Base-by-base conservation (phyloP, 1,140 invertebrate species). In the Cephus cinctus region DNA sequence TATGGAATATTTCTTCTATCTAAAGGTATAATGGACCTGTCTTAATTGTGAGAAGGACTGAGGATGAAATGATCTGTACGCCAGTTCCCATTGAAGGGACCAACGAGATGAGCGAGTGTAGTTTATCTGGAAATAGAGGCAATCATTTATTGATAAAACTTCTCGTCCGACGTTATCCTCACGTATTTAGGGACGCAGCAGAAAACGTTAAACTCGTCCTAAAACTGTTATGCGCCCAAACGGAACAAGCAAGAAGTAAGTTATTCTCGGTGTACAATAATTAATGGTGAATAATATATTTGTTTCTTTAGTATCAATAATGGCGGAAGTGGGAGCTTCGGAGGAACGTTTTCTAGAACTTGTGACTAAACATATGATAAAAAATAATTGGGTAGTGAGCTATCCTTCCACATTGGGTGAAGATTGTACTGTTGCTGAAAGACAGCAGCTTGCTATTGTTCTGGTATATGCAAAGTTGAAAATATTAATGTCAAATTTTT, bases 31-130 rank as follows among this genome's bases (percentile, higher is more conserved):
- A 81, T 30, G 95, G 96, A 2, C 90, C 91, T 8, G 73, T 98
- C 12, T 77, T 88, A 42, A 62, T 98, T 5, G 84, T 98, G 34
- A 79, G 96, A 48, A 78, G 96, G 57, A 88, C 86, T 6, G 84
- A 89, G 43, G 96, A 98, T 77, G 96, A 98, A 82, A 88, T 98
- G 43, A 92, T 97, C 54, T 87, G 86, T 54, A 82, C 73, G 12
- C 84, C 59, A 70, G 77, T 78, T 75, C 78, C 77, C 65, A 69
- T 42, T 36, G 11, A 19, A 47, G 15, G 11, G 32, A 40, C 15
- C 18, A 21, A 45, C 18, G 2, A 40, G 71, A 71, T 38, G 47
- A 85, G 83, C 46, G 79, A 81, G 46, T 80, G 78, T 25, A 79
- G 81, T 47, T 68, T 96, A n/a, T 69, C 80, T 0, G 86, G 88